Evolutionary conservation across 1,140 invertebrate genomes (phyloP), one percentile per base, ranked within the genome.

Genomic region (Brachionus angularis): DNA sequence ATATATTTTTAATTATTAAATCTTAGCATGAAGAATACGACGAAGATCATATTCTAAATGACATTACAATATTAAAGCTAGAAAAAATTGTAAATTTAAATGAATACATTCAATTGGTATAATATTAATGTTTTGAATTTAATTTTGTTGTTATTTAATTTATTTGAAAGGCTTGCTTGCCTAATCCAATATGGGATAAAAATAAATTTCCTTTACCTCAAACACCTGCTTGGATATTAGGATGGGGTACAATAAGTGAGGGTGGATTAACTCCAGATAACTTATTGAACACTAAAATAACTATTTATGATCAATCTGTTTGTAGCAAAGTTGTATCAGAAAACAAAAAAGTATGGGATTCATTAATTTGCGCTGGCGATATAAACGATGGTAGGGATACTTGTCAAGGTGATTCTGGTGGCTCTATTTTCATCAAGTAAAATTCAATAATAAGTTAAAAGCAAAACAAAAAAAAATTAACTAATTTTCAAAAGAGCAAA

Each of bases 351-450:
- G 16, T 21, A 34, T 67, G 23, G 42, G 21, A 67, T 12, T 34
- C 27, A 18, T 33, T 47, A 29, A 50, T 67, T 67, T 67, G 62
- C 47, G 62, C 62, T 10, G 62, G 62, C 18, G 62, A 47, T n/a
- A 14, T 67, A 16, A 47, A 18, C 29, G 62, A 42, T 12, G 21
- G 12, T 10, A 46, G 29, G 47, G 62, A 67, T 36, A 47, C 62
- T 3, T 67, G 62, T 12, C 62, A 67, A 47, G 62, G 62, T 12
- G 62, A 67, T 36, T 67, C 62, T 21, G 62, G 62, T 14, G 62
- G 62, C 0, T 50, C 62, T 21, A 42, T 67, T 47, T 67, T 67
- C 33, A 42, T 67, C 1, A 42, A 27, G 53, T 58, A 36, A 25
- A 18, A 34, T 12, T 36, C 21, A 50, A 50, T 50, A 5, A 50